phyloP scores from a whole-genome alignment of 2,113 vertebrate species.

The Bubo bubo region DNA sequence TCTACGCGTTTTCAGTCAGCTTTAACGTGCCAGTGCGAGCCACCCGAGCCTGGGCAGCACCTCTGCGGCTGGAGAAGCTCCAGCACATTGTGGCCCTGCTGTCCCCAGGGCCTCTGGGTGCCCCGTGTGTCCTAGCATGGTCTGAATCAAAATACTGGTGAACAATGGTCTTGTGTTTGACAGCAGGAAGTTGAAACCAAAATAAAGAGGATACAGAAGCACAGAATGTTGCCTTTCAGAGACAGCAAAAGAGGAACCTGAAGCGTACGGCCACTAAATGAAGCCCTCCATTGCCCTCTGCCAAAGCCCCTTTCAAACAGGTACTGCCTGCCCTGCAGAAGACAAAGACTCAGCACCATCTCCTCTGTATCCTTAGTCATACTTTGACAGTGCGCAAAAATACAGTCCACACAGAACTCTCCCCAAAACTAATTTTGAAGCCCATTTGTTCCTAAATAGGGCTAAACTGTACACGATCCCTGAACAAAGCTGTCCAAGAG shows the following conservation, averaged over 20 bases:
- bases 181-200: not conserved
- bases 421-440: not conserved
- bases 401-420: not conserved
- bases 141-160: not conserved
- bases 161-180: not conserved
- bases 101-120: not conserved
- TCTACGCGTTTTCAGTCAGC: not conserved
- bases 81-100: rapidly evolving
- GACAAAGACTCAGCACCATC: not conserved
- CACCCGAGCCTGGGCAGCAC: not conserved
- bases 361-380: not conserved
- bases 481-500: not conserved
- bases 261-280: rapidly evolving
- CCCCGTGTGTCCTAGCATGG: rapidly evolving
- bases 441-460: not conserved
- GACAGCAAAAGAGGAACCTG: not conserved
- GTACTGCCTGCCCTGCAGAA: not conserved
- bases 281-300: not conserved
- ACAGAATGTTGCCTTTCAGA: not conserved
- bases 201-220: not conserved
- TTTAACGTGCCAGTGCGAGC: rapidly evolving
- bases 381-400: not conserved
- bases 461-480: not conserved
- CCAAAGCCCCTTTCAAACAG: not conserved
- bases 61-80: not conserved